Percentiles rank a stretch among this genome's conserved stretches.
These are phyloP conservation scores for Ichneumon xanthorius DNA, from an alignment of 2,888 invertebrate genomes.

Conservation along the genomic window DNA sequence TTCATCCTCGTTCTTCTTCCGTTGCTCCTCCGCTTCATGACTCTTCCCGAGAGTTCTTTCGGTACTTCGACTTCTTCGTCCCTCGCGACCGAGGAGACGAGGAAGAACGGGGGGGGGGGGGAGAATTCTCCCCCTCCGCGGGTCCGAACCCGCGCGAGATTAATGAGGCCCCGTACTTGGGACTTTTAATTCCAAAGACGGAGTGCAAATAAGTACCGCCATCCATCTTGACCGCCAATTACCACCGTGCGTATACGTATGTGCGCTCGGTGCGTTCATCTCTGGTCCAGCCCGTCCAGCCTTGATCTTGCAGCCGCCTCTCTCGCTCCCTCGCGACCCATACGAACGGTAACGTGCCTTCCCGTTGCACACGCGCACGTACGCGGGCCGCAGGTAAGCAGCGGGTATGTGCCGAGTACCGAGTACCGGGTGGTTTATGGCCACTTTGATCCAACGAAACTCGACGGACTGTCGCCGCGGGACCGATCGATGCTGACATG, in stretches of 20 bases:
- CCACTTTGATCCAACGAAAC: background rate
- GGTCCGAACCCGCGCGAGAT: slow-evolving; percentile 75
- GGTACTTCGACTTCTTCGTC: slow-evolving; percentile 48
- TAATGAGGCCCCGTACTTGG: slow-evolving; percentile 81
- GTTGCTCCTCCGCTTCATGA: background rate
- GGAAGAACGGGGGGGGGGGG: background rate
- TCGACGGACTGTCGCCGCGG: slow-evolving; percentile 11
- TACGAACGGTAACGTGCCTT: slow-evolving; percentile 63
- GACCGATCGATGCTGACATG: background rate
- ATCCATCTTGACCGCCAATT: slow-evolving; percentile 84
- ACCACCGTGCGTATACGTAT: slow-evolving; percentile 72
- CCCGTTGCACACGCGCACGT: slow-evolving; percentile 28
- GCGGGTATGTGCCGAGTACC: slow-evolving; percentile 46
- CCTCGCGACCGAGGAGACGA: slow-evolving; percentile 13
- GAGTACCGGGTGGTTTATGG: background rate
- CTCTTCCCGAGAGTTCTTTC: slow-evolving; percentile 22
- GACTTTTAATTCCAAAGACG: slow-evolving; percentile 83
- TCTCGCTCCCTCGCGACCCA: slow-evolving; percentile 39
- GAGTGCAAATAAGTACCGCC: slow-evolving; percentile 83
- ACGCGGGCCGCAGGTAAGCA: slow-evolving; percentile 49
- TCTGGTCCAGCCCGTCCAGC: background rate
- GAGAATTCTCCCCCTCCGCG: slow-evolving; percentile 65
- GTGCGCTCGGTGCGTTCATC: slow-evolving; percentile 18
- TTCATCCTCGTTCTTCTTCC: slow-evolving; percentile 58
- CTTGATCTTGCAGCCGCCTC: slow-evolving; percentile 64